A percentile compares a stretch with the other conserved stretches of the same genome.
Evolutionary conservation across 2,113 vertebrate species (phyloP).

Genomic region (Leucoraja erinaceus): DNA sequence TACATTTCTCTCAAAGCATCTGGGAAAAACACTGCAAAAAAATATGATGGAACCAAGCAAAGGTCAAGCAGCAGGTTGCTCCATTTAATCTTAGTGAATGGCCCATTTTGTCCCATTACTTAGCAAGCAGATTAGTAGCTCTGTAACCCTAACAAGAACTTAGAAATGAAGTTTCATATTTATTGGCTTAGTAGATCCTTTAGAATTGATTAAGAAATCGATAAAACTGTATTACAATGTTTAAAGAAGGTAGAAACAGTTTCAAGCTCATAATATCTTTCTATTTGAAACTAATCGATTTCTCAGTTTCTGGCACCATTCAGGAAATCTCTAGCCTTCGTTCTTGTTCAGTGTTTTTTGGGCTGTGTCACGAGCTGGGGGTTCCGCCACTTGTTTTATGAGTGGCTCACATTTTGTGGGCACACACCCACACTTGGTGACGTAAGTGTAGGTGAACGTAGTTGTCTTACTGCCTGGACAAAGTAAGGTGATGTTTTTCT

Average conservation of each 20-base stretch:
- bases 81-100: neutral
- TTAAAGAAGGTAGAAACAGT: neutral
- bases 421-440: constrained; percentile 63
- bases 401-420: neutral
- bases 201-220: neutral
- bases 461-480: constrained; percentile 58
- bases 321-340: neutral
- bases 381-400: neutral
- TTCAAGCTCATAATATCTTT: neutral
- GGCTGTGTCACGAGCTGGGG: neutral
- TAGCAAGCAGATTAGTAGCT: neutral
- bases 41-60: neutral
- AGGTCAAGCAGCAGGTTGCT: neutral
- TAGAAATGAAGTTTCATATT: neutral
- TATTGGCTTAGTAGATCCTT: neutral
- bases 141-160: neutral
- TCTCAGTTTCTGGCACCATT: neutral
- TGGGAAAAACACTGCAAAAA: neutral
- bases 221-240: neutral
- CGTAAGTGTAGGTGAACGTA: constrained; percentile 52
- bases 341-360: neutral
- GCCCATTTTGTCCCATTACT: neutral
- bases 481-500: constrained; percentile 54
- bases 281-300: neutral
- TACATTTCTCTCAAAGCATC: neutral